Percentiles rank a stretch among this genome's conserved stretches.
Evolutionary conservation across 1,140 invertebrate genomes (phyloP).

Genomic region (Papilio xuthus): DNA sequence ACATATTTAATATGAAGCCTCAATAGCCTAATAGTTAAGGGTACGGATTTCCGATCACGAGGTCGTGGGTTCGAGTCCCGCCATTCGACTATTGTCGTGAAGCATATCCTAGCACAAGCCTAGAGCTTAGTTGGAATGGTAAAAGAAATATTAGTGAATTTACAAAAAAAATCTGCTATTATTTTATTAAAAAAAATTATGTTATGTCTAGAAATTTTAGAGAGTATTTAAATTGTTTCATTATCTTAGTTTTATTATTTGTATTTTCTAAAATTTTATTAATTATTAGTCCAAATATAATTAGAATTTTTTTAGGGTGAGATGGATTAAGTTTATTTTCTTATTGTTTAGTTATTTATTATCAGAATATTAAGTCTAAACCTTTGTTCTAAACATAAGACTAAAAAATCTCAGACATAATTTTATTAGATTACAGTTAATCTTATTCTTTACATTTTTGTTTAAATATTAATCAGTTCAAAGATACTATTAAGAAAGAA

Average conservation of each 20-base stretch:
- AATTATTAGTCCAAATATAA: conserved; percentile 85
- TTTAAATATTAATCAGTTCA: background rate
- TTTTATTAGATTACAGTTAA: no score
- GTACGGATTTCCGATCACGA: no score
- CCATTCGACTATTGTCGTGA: no score
- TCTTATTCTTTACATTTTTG: background rate
- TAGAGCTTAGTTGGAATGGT: no score
- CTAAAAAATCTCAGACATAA: background rate
- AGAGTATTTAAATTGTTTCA: conserved; percentile 83
- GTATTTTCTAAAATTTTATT: conserved; percentile 85
- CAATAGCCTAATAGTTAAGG: no score
- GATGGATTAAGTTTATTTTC: conserved; percentile 86
- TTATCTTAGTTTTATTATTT: conserved; percentile 84
- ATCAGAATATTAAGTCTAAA: conserved; percentile 83
- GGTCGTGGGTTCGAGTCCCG: no score
- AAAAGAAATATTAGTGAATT: no score
- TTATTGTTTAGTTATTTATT: conserved; percentile 86
- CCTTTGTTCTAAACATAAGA: background rate
- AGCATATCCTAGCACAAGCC: no score
- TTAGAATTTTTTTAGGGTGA: conserved; percentile 86
- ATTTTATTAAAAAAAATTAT: no score
- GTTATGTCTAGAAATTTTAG: no score
- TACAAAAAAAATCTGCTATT: no score
- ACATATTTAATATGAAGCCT: no score
- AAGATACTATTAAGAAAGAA: background rate